Evolutionary conservation across 1,140 invertebrate genomes (phyloP).

Genomic region (Drosophila leontia): DNA sequence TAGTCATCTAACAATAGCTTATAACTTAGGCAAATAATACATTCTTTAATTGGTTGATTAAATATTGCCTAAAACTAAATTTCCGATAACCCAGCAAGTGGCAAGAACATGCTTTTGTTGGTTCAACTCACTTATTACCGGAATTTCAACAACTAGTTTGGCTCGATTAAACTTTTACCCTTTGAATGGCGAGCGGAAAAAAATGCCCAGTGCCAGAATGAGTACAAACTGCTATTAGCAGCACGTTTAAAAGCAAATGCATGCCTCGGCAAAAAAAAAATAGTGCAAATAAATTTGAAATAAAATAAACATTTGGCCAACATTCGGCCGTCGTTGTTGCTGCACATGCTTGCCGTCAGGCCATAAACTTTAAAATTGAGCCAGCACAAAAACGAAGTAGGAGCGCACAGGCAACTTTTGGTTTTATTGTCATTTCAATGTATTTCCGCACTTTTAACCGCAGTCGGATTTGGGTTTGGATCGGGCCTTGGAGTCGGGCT

Average conservation of each 20-base stretch:
- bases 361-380: conserved; percentile 78
- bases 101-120: not conserved
- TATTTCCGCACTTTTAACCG: conserved; percentile 83
- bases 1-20: not conserved
- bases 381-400: conserved; percentile 39
- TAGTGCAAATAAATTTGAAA: conserved; percentile 49
- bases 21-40: too few relatives aligned
- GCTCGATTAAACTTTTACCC: conserved; percentile 4
- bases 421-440: conserved; percentile 84
- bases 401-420: conserved; percentile 67
- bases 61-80: not conserved
- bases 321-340: conserved; percentile 55
- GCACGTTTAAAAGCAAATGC: conserved; percentile 55
- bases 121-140: not conserved
- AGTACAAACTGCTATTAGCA: conserved; percentile 59
- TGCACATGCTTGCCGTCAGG: conserved; percentile 62
- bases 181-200: not conserved
- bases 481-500: conserved; percentile 3
- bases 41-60: not conserved
- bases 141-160: not conserved
- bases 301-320: conserved; percentile 75
- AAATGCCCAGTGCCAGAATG: conserved; percentile 9
- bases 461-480: conserved; percentile 51
- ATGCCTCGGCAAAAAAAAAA: conserved; percentile 22
- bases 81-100: not conserved